These are phyloP conservation scores for Folsomia candida DNA, from an alignment of 2,888 invertebrate species.

Conservation along the genomic window DNA sequence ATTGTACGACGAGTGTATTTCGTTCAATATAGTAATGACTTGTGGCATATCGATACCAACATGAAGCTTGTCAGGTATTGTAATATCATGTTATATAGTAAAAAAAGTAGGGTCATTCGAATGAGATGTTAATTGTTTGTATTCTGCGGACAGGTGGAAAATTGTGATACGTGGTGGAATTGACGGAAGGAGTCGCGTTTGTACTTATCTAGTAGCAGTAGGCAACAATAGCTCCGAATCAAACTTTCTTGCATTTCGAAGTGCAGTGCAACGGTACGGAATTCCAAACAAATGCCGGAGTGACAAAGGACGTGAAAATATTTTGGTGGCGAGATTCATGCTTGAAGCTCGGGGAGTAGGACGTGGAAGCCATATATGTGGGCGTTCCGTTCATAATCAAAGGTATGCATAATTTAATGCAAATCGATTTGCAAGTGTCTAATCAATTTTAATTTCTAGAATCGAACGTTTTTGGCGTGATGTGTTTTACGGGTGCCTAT, in stretches of 20 bases:
- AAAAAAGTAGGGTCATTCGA: background rate
- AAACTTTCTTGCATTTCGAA: conserved; percentile 19
- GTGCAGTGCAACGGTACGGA: conserved; percentile 20
- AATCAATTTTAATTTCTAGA: too few species aligned
- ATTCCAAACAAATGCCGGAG: conserved; percentile 26
- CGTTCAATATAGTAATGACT: conserved; percentile 29
- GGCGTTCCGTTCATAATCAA: conserved; percentile 37
- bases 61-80: conserved; percentile 29
- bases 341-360: conserved; percentile 17
- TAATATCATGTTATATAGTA: background rate
- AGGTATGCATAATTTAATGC: too few species aligned
- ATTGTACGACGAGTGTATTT: conserved; percentile 33
- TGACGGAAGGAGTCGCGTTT: conserved; percentile 32
- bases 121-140: background rate
- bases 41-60: conserved; percentile 40
- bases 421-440: too few species aligned
- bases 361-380: conserved; percentile 31
- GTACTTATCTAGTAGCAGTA: conserved; percentile 21
- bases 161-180: conserved; percentile 33
- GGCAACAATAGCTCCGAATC: conserved; percentile 23
- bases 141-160: too few species aligned
- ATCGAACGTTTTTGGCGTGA: conserved; percentile 38
- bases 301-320: conserved; percentile 36
- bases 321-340: conserved; percentile 29
- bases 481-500: conserved; percentile 23